phyloP scores from a whole-genome alignment of 2,113 vertebrate genomes.

The Anarrhichthys ocellatus region DNA sequence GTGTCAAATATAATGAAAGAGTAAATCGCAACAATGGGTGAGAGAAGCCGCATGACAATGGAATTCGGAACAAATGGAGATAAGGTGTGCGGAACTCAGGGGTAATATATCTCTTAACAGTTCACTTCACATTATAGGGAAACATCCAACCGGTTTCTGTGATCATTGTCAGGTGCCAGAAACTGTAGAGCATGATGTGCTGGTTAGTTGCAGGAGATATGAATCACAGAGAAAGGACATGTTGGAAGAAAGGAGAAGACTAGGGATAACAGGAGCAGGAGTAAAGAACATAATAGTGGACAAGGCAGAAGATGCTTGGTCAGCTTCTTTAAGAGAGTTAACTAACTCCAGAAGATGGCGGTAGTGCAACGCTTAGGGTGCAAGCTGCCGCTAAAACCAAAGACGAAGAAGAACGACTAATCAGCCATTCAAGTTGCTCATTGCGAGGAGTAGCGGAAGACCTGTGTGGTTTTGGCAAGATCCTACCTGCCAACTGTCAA shows the following conservation, averaged over 20 bases:
- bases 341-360: background rate
- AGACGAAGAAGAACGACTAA: background rate
- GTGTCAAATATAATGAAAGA: background rate
- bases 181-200: too few relatives aligned
- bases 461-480: background rate
- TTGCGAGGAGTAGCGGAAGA: conserved; percentile 35
- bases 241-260: too few relatives aligned
- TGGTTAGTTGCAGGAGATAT: too few relatives aligned
- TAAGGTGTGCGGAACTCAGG: background rate
- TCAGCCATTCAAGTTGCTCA: background rate
- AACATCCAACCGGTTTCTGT: too few relatives aligned
- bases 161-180: too few relatives aligned
- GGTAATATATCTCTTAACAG: background rate
- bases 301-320: too few relatives aligned
- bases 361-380: background rate
- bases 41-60: background rate
- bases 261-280: too few relatives aligned
- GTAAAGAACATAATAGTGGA: too few relatives aligned
- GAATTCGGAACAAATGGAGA: background rate
- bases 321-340: too few relatives aligned
- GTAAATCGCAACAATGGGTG: background rate
- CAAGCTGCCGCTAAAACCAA: background rate
- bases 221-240: too few relatives aligned
- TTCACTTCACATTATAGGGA: too few relatives aligned
- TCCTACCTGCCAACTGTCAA: background rate